These are phyloP conservation scores for Pristionchus exspectatus DNA, from an alignment of 2,888 invertebrate genomes.

Conservation along the genomic window DNA sequence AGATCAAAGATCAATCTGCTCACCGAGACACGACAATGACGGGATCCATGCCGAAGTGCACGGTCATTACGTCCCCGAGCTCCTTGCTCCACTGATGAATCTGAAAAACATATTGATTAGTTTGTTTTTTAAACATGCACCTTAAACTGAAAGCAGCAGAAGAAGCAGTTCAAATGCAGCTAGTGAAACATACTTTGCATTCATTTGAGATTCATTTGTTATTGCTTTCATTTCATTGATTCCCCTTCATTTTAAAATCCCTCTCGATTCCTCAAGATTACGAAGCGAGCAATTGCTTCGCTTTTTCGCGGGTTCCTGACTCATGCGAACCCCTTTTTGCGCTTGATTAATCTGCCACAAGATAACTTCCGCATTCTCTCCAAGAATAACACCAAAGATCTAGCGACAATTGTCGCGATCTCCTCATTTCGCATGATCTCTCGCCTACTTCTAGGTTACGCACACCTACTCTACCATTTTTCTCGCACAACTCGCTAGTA, in stretches of 20 bases:
- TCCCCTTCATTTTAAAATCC: too few species aligned
- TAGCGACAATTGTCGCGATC: not conserved
- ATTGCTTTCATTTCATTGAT: too few species aligned
- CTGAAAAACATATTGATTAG: not conserved
- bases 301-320: not conserved
- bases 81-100: slow-evolving; percentile 55
- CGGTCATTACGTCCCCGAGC: slow-evolving; percentile 53
- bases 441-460: not conserved
- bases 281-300: not conserved
- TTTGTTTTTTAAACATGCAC: too few species aligned
- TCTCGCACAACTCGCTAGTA: not conserved
- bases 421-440: not conserved
- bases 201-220: not conserved
- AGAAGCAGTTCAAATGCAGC: too few species aligned
- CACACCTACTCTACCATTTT: not conserved
- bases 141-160: too few species aligned
- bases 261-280: not conserved
- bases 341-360: not conserved
- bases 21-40: slow-evolving; percentile 56
- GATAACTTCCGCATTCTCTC: not conserved
- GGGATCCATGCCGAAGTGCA: slow-evolving; percentile 52
- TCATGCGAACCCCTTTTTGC: not conserved
- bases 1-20: not conserved
- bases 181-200: not conserved
- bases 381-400: not conserved